Evolutionary conservation across 2,797 vertebrate genomes (phyloP).

Genomic region (Allobates femoralis): DNA sequence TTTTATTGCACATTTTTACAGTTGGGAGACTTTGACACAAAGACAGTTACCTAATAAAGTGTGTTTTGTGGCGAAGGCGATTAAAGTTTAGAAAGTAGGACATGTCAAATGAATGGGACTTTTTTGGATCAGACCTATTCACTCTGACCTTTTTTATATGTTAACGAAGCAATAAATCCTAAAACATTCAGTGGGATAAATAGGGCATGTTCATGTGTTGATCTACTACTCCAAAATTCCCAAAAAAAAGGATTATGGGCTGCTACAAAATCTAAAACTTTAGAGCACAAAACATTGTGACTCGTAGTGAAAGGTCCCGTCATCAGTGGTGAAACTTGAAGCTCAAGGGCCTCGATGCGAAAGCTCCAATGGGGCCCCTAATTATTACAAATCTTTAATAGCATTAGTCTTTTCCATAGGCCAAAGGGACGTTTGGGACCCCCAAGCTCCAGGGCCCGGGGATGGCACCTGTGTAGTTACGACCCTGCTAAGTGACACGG

Average conservation of each 20-base stretch:
- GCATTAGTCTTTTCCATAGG: too few species aligned
- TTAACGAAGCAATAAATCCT: neutral
- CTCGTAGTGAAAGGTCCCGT: too few species aligned
- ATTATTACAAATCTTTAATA: too few species aligned
- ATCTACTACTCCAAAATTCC: neutral
- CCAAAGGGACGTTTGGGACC: too few species aligned
- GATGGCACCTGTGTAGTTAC: too few species aligned
- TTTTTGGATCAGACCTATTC: neutral
- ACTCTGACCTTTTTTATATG: neutral
- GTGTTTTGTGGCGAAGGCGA: neutral
- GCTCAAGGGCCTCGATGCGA: too few species aligned
- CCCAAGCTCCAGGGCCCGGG: too few species aligned
- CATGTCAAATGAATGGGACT: neutral
- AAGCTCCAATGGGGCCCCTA: too few species aligned
- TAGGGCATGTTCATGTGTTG: neutral
- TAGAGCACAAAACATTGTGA: too few species aligned
- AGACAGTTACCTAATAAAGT: constrained; percentile 1
- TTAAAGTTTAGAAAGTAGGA: neutral
- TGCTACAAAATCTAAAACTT: too few species aligned
- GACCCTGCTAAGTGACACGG: too few species aligned
- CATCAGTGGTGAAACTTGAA: too few species aligned
- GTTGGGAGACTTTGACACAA: constrained; percentile 41
- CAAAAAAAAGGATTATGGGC: neutral
- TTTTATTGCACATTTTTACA: constrained; percentile 11
- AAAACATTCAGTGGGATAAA: neutral